These are phyloP conservation scores for Digitonthophagus gazella DNA, from an alignment of 2,888 invertebrate genomes.

Conservation along the genomic window DNA sequence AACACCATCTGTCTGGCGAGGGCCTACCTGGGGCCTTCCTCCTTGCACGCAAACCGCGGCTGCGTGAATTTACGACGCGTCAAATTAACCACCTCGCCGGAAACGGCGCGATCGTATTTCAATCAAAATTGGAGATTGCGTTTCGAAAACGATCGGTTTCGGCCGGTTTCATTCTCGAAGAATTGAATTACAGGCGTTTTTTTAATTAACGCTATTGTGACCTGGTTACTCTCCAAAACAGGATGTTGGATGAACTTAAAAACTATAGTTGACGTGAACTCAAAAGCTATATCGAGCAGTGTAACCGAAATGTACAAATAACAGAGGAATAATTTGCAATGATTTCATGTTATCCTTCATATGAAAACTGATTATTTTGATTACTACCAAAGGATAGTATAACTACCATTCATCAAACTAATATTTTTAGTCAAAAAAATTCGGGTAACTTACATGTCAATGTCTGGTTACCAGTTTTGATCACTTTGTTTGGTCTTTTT, in stretches of 20 bases:
- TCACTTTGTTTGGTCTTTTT: too few relatives aligned
- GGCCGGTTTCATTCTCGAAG: background rate
- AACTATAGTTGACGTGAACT: too few relatives aligned
- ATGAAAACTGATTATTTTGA: too few relatives aligned
- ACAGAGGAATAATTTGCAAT: too few relatives aligned
- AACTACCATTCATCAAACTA: too few relatives aligned
- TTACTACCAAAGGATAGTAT: too few relatives aligned
- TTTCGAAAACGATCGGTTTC: background rate
- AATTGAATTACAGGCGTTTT: background rate
- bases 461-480: too few relatives aligned
- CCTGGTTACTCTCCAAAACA: background rate
- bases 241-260: background rate
- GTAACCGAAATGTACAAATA: too few relatives aligned
- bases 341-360: too few relatives aligned
- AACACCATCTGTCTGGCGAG: conserved; percentile 3
- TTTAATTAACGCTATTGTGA: background rate
- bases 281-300: too few relatives aligned
- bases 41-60: conserved; percentile 5
- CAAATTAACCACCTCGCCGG: conserved; percentile 2
- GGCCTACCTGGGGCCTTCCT: conserved; percentile 8
- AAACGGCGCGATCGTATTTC: background rate
- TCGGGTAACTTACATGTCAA: too few relatives aligned
- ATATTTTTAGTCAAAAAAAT: too few relatives aligned
- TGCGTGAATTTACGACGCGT: conserved; percentile 6
- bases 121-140: background rate